Evolutionary conservation across 1,140 invertebrate species (phyloP).

Genomic region (Acromyrmex echinatior): DNA sequence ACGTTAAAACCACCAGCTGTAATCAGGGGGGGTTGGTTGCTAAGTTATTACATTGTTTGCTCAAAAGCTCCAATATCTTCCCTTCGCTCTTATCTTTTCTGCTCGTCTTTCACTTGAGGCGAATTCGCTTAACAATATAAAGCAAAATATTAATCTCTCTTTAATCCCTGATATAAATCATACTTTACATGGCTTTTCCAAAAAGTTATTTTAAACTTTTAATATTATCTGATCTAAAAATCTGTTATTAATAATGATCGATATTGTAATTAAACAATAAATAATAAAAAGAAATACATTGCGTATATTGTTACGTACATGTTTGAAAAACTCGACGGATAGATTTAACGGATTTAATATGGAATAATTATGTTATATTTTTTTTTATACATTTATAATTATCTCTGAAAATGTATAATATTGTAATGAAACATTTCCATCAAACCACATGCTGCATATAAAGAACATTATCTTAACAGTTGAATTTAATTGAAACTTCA

Average conservation of each 20-base stretch:
- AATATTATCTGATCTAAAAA: neutral
- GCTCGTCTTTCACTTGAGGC: constrained; percentile 32
- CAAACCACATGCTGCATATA: neutral
- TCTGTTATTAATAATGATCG: constrained; percentile 12
- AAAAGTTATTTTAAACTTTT: neutral
- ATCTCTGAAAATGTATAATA: neutral
- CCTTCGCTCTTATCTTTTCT: constrained; percentile 33
- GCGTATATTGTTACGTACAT: neutral
- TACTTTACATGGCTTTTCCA: neutral
- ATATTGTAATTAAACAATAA: neutral
- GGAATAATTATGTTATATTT: neutral
- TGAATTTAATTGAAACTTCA: constrained; percentile 52
- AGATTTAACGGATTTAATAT: no score
- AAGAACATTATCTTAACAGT: constrained; percentile 46
- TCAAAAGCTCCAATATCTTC: constrained; percentile 77
- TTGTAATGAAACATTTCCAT: constrained; percentile 36
- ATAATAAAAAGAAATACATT: neutral
- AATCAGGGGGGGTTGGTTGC: constrained; percentile 72
- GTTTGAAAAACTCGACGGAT: neutral
- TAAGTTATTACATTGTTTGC: constrained; percentile 79
- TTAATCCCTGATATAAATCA: constrained; percentile 11
- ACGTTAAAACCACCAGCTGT: constrained; percentile 66
- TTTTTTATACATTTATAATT: neutral
- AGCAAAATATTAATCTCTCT: constrained; percentile 70
- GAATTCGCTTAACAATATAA: constrained; percentile 64